Evolutionary conservation across 2,888 invertebrate genomes (phyloP).

Genomic region (Zhuqinia jingwanae): DNA sequence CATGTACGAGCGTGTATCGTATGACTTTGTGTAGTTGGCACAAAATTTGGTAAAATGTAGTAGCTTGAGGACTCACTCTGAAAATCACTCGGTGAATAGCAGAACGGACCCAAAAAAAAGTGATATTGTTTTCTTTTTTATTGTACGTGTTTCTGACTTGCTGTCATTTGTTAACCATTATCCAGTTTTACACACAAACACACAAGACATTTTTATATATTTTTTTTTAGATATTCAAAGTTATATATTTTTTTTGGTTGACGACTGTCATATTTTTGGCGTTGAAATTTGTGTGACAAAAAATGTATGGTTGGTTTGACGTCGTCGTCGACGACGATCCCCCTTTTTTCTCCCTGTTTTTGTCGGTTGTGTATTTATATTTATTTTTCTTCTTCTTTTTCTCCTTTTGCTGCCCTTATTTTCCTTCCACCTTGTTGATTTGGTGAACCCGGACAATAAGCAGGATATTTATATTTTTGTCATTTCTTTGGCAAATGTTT

Average conservation of each 20-base stretch:
- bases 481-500: conserved; percentile 38
- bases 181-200: neutral
- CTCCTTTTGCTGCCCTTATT: neutral
- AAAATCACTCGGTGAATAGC: neutral
- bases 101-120: neutral
- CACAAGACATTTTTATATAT: neutral
- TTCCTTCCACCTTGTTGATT: conserved; percentile 26
- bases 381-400: neutral
- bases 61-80: conserved; percentile 20
- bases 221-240: neutral
- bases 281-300: conserved; percentile 31
- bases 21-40: neutral
- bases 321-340: neutral
- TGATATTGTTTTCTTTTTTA: conserved; percentile 2
- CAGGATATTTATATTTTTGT: conserved; percentile 13
- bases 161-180: conserved; percentile 36
- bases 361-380: neutral
- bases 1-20: too few species aligned
- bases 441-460: conserved; percentile 5
- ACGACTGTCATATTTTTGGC: conserved; percentile 50
- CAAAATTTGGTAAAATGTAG: neutral
- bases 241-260: too few species aligned
- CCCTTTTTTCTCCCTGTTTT: neutral
- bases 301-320: conserved; percentile 17
- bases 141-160: conserved; percentile 32